Evolutionary conservation across 2,797 vertebrate genomes (phyloP).

Genomic region (Nyctibius grandis): DNA sequence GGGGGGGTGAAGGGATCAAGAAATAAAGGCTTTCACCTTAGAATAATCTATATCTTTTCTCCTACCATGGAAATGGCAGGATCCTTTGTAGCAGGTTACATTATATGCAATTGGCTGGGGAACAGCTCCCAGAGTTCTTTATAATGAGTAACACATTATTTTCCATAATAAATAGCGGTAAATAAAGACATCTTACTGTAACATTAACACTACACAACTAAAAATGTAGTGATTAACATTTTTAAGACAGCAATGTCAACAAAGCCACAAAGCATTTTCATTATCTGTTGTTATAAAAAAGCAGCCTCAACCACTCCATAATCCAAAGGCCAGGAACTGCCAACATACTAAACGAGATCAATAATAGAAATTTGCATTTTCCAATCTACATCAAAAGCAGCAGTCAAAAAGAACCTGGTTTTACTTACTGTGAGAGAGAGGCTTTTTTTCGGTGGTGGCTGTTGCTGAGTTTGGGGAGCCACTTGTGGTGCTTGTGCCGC

Average conservation of each 20-base stretch:
- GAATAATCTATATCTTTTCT: background rate
- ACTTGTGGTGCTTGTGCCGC: constrained; percentile 77
- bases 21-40: background rate
- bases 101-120: background rate
- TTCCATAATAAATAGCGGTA: background rate
- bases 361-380: background rate
- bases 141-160: background rate
- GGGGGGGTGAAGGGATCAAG: background rate
- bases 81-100: background rate
- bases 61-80: background rate
- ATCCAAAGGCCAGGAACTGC: background rate
- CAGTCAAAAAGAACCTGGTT: background rate
- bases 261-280: background rate
- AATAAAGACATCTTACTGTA: background rate
- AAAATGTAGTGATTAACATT: background rate
- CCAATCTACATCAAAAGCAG: background rate
- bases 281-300: background rate
- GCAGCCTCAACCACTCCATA: background rate
- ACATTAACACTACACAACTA: background rate
- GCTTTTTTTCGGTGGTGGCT: constrained; percentile 90
- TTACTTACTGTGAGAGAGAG: constrained; percentile 89
- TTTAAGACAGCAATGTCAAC: background rate
- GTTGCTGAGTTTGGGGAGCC: constrained; percentile 80
- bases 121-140: background rate
- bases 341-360: background rate